A percentile compares a stretch with the other conserved stretches of the same genome.
Conservation (phyloP, 2,113 vertebrate species). For the Phyllostomus hastatus region DNA sequence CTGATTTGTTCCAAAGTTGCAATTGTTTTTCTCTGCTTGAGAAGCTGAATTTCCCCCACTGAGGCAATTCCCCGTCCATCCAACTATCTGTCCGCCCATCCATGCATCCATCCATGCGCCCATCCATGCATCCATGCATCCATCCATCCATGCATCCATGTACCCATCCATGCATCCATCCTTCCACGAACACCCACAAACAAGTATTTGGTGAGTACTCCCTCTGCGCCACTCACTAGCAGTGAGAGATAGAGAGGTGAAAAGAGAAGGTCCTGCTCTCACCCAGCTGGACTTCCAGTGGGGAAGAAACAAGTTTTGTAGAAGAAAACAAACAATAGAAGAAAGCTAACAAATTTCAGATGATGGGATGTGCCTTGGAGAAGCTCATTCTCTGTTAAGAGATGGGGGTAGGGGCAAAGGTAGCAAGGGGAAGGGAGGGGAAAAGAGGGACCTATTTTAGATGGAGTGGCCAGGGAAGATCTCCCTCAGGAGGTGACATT, state of each 20-base stretch:
- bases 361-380: neutral
- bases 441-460: neutral
- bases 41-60: neutral
- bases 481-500: neutral
- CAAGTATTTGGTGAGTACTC: neutral
- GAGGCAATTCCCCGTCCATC: neutral
- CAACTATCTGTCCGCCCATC: neutral
- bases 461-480: neutral
- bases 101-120: neutral
- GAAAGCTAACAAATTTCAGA: neutral
- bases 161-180: neutral
- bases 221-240: neutral
- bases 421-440: neutral
- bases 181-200: neutral
- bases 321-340: neutral
- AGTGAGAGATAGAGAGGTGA: neutral
- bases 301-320: neutral
- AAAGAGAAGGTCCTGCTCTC: slow-evolving; percentile 8
- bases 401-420: neutral
- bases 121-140: neutral
- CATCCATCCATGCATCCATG: neutral
- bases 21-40: neutral
- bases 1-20: neutral
- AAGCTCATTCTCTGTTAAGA: neutral
- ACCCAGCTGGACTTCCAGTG: neutral